Evolutionary conservation across 2,888 invertebrate species (phyloP), one percentile per base, ranked within the genome.

Genomic region (Tetramorium bicarinatum): DNA sequence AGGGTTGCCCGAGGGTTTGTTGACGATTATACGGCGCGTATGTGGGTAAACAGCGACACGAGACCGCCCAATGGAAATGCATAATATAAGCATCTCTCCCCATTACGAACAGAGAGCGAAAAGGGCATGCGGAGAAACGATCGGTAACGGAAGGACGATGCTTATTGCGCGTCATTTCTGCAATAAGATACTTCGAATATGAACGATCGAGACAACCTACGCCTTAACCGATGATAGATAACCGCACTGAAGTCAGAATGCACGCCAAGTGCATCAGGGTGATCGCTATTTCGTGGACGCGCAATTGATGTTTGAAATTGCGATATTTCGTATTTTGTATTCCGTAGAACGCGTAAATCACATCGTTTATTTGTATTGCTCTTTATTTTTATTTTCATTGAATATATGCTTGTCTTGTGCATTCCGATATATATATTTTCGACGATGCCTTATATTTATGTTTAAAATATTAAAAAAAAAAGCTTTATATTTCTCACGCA

Each of bases 31-130:
- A 74, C 62, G 67, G 64, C 83, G 61, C 54, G 84, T 84, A 81
- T 83, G 82, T 87, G 85, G 67, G 87, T 89, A 89, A 90, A 90
- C 87, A 90, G 85, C 75, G 77, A 77, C 81, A 71, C 62, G 84
- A 80, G 80, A 13, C 49, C 76, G 52, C 25, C 61, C 75, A 47
- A 66, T 74, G 38, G 38, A 64, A 62, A 81, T 76, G 54, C 29
- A 75, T 64, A 62, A 76, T 74, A 44, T 54, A 81, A 62, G 52
- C 81, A 34, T 62, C 21, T 47, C 38, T 25, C 18, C 11, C n/a
- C 13, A 25, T 34, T 13, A 41, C 38, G 6, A 13, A 29, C 29
- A 4, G 59, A 18, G n/a, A 54, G 4, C n/a, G 59, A 72, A 54
- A 79, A 61, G 29, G 13, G 59, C 21, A 34, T 11, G 4, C 52